phyloP scores from a whole-genome alignment of 2,797 vertebrate genomes.

The Melanotaenia boesemani region DNA sequence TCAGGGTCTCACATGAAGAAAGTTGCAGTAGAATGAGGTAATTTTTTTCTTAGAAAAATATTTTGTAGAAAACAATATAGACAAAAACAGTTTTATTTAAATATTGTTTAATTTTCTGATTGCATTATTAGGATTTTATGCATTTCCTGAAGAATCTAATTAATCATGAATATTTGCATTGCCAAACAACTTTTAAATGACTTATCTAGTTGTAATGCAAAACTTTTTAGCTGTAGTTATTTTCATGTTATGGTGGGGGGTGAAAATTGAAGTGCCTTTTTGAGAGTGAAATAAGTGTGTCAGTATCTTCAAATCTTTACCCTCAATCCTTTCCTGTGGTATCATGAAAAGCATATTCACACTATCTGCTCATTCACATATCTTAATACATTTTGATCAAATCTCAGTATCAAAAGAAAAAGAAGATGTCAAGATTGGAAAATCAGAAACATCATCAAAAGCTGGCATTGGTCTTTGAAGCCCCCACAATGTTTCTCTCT shows the following conservation, averaged over 20 bases:
- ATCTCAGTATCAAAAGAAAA: constrained; percentile 15
- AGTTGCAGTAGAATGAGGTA: neutral
- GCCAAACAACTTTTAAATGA: neutral
- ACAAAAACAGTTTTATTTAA: no score
- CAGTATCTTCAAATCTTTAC: neutral
- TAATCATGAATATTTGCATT: neutral
- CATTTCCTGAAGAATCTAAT: neutral
- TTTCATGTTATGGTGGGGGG: neutral
- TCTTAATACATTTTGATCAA: constrained; percentile 12
- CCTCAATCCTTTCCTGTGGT: neutral
- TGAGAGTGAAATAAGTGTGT: neutral
- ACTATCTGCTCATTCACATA: constrained; percentile 18
- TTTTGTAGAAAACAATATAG: no score
- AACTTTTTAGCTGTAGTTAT: neutral
- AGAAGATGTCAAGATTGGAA: constrained; percentile 12
- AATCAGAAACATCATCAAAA: constrained; percentile 21
- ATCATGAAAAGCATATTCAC: constrained; percentile 8
- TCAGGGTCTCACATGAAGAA: neutral
- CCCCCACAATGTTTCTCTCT: neutral
- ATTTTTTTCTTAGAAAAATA: no score
- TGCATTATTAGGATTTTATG: neutral
- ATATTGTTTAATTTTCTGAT: neutral
- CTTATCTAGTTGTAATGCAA: neutral
- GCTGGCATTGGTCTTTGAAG: constrained; percentile 13
- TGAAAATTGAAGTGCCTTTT: neutral